A percentile compares a stretch with the other conserved stretches of the same genome.
These are phyloP conservation scores for Microctonus brassicae DNA, from an alignment of 2,888 invertebrate genomes.

Conservation along the genomic window DNA sequence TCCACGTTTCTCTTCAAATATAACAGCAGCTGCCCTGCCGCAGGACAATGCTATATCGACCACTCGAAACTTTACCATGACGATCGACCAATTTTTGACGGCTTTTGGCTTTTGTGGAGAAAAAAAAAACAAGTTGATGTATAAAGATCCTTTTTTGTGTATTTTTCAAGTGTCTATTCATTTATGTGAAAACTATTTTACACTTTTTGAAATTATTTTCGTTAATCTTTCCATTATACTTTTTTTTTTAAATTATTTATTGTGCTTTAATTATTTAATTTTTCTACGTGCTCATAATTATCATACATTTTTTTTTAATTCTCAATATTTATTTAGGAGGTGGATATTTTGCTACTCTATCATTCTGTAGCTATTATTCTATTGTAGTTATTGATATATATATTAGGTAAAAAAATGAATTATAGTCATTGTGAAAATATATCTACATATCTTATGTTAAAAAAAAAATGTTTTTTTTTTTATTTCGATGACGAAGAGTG, in stretches of 20 bases:
- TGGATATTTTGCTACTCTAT: no score
- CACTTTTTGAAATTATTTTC: neutral
- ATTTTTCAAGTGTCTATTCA: neutral
- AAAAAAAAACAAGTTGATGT: slow-evolving; percentile 11
- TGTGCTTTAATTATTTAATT: no score
- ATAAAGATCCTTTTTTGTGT: neutral
- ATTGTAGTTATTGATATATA: no score
- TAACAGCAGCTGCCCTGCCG: slow-evolving; percentile 39
- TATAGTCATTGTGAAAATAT: no score
- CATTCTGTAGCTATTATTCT: no score
- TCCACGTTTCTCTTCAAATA: slow-evolving; percentile 13
- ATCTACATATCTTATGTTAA: no score
- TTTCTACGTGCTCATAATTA: no score
- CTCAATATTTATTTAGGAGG: no score
- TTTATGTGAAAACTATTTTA: neutral
- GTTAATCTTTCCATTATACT: neutral
- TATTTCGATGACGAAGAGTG: neutral
- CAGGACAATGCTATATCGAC: slow-evolving; percentile 41
- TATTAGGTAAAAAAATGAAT: no score
- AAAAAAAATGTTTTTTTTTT: neutral
- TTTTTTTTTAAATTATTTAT: neutral
- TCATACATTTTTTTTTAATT: no score
- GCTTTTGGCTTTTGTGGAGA: slow-evolving; percentile 5
- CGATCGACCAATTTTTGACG: slow-evolving; percentile 17
- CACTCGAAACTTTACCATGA: slow-evolving; percentile 37